phyloP scores from a whole-genome alignment of 1,140 invertebrate genomes.

The Lucilia cuprina region DNA sequence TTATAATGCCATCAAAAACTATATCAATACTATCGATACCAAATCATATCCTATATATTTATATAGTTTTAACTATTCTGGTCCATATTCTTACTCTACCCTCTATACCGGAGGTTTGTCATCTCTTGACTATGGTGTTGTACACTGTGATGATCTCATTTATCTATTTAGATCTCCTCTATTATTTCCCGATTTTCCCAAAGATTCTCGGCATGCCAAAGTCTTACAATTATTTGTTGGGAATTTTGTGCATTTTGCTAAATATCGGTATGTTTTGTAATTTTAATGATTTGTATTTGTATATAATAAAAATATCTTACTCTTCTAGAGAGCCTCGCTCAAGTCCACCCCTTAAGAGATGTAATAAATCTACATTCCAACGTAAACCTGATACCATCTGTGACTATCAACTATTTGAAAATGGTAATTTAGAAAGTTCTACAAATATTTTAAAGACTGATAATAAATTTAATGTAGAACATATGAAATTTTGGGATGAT shows the following conservation, averaged over 20 bases:
- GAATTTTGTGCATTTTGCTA: conserved; percentile 56
- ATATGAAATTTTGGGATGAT: conserved; percentile 46
- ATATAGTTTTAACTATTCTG: conserved; percentile 53
- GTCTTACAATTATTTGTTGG: conserved; percentile 45
- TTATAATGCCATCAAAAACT: conserved; percentile 46
- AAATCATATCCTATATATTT: conserved; percentile 48
- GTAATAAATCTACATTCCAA: conserved; percentile 42
- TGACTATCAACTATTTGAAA: conserved; percentile 53
- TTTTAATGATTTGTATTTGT: background rate
- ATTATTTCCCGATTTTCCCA: conserved; percentile 52
- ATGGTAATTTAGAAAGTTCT: background rate
- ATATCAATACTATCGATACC: conserved; percentile 40
- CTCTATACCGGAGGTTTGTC: conserved; percentile 47
- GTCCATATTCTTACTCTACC: conserved; percentile 48
- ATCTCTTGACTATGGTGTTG: conserved; percentile 49
- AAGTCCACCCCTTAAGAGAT: background rate
- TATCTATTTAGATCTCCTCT: conserved; percentile 55
- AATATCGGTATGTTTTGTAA: conserved; percentile 45
- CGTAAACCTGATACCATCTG: conserved; percentile 48
- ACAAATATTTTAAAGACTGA: background rate
- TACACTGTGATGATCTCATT: conserved; percentile 59
- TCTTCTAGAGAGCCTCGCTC: conserved; percentile 31
- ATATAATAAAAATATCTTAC: background rate
- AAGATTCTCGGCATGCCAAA: conserved; percentile 47
- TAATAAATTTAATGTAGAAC: conserved; percentile 41